Conservation (phyloP, 2,113 vertebrate species). For the Neotoma lepida region DNA sequence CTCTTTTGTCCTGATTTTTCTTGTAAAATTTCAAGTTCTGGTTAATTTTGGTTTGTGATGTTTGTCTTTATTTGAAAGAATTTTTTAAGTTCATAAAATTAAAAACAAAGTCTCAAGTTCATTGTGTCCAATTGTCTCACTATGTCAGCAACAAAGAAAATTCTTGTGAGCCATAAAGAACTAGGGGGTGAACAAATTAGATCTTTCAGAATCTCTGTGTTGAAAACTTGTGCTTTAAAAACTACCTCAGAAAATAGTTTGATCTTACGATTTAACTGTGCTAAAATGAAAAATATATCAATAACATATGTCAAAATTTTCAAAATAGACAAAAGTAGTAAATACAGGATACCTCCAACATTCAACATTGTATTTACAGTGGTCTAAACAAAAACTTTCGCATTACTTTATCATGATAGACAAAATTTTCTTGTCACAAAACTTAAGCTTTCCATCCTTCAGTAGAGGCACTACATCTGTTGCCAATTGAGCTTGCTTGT, state of each 20-base stretch:
- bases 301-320: not conserved
- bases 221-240: slow-evolving; percentile 8
- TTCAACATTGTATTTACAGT: not conserved
- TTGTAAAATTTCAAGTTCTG: not conserved
- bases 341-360: not conserved
- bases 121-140: not conserved
- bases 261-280: not conserved
- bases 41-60: not conserved
- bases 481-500: not conserved
- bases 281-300: not conserved
- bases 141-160: not conserved
- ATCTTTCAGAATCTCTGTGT: not conserved
- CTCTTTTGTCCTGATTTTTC: not conserved
- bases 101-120: not conserved
- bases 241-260: not conserved
- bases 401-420: not conserved
- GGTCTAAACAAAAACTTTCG: not conserved
- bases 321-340: slow-evolving; percentile 11
- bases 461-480: not conserved
- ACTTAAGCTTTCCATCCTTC: not conserved
- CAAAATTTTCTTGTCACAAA: not conserved
- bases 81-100: not conserved
- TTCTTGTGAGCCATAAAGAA: not conserved
- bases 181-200: not conserved
- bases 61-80: not conserved